A percentile compares a stretch with the other conserved stretches of the same genome.
phyloP scores from a whole-genome alignment of 2,113 vertebrate genomes.

The Suricata suricatta region DNA sequence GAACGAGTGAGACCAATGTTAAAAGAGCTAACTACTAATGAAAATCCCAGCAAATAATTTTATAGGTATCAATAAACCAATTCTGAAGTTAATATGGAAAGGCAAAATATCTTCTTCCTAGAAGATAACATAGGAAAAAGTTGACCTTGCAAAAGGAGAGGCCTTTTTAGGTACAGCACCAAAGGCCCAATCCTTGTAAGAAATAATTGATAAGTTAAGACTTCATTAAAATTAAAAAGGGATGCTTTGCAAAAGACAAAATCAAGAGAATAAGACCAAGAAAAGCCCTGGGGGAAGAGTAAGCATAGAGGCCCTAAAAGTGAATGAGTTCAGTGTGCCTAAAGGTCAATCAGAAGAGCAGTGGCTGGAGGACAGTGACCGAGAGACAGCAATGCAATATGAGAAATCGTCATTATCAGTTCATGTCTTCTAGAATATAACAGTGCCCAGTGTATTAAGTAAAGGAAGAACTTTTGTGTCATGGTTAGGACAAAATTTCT shows the following conservation, averaged over 20 bases:
- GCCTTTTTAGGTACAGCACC: not conserved
- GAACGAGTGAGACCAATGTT: not conserved
- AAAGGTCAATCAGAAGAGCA: not conserved
- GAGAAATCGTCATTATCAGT: not conserved
- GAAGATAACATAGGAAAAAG: not conserved
- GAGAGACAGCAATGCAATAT: not conserved
- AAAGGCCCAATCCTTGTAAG: not conserved
- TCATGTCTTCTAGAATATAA: not conserved
- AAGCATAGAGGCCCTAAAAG: not conserved
- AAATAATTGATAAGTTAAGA: not conserved
- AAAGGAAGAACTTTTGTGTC: not conserved
- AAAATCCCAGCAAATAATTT: not conserved
- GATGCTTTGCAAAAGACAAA: not conserved
- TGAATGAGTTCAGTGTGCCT: not conserved
- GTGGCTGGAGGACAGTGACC: not conserved
- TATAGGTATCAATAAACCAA: not conserved
- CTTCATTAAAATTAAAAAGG: constrained; percentile 16
- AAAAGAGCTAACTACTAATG: not conserved
- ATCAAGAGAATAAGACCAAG: not conserved
- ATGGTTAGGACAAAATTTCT: not conserved
- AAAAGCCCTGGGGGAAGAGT: not conserved
- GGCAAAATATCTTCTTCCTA: not conserved
- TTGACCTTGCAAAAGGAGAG: not conserved
- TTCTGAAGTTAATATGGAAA: not conserved
- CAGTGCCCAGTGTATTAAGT: not conserved